Evolutionary conservation across 2,888 invertebrate genomes (phyloP).

Genomic region (Andricus quercusramuli): DNA sequence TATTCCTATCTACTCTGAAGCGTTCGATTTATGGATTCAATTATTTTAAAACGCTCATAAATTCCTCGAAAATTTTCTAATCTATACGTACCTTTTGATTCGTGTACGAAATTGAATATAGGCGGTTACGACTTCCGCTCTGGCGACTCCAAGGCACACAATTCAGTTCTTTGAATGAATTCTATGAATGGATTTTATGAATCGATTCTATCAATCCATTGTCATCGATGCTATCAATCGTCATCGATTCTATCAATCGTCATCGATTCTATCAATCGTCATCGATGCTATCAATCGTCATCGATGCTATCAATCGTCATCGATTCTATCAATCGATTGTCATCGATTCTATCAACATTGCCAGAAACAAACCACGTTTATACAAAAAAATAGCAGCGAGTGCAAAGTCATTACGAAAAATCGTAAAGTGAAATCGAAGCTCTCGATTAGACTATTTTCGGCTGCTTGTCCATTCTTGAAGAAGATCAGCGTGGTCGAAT

Average conservation of each 20-base stretch:
- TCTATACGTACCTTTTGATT: conserved; percentile 27
- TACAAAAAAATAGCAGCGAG: not conserved
- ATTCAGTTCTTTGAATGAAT: not conserved
- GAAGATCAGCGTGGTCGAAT: too few species aligned
- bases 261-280: too few species aligned
- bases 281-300: too few species aligned
- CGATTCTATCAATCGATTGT: not conserved
- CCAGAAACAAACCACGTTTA: conserved; percentile 2
- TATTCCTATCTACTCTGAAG: conserved; percentile 21
- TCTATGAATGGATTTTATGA: not conserved
- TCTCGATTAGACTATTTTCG: not conserved
- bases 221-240: too few species aligned
- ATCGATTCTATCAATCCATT: conserved; percentile 11
- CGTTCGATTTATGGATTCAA: not conserved
- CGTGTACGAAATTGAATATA: not conserved
- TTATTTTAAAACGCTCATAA: conserved; percentile 1
- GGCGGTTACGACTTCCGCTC: conserved; percentile 18
- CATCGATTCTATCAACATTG: not conserved
- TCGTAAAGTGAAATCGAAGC: conserved; percentile 7
- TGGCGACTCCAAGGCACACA: conserved; percentile 23
- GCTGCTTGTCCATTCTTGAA: not conserved
- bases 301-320: too few species aligned
- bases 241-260: too few species aligned
- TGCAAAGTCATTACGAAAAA: not conserved
- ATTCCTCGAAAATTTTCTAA: conserved; percentile 24